Percentiles rank a stretch among this genome's conserved stretches.
These are phyloP conservation scores for Caloenas nicobarica DNA, from an alignment of 2,113 vertebrate genomes.

Conservation along the genomic window DNA sequence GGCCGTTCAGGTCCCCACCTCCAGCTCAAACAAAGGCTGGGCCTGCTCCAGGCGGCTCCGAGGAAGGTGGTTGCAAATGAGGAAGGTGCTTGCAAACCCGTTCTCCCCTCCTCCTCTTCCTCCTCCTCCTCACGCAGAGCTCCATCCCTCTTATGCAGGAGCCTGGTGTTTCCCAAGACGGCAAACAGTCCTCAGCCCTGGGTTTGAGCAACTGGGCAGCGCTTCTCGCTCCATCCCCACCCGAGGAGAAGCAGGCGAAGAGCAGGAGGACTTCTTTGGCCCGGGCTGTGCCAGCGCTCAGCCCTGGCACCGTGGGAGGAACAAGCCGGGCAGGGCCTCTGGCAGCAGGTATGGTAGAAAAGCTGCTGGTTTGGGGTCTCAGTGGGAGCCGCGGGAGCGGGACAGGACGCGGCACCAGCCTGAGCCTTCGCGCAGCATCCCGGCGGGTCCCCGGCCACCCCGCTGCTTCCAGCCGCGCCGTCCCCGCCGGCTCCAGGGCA, in stretches of 20 bases:
- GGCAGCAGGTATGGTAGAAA: neutral
- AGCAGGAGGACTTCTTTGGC: neutral
- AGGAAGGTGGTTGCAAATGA: too few species aligned
- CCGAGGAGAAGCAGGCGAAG: neutral
- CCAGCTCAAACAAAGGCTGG: conserved; percentile 18
- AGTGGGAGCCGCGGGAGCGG: accelerated
- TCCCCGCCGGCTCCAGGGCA: neutral
- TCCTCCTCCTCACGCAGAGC: too few species aligned
- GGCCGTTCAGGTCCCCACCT: neutral
- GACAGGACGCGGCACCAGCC: neutral
- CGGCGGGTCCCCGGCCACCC: neutral
- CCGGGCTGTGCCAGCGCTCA: neutral
- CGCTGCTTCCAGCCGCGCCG: accelerated
- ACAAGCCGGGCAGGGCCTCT: too few species aligned
- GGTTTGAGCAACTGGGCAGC: neutral
- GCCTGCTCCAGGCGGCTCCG: neutral
- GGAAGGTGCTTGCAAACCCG: neutral
- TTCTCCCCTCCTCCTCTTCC: neutral
- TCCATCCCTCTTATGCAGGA: neutral
- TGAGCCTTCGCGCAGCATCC: neutral
- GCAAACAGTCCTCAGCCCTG: neutral
- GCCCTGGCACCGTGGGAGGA: neutral
- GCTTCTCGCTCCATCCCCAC: neutral
- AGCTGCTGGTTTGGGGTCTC: neutral
- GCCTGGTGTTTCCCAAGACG: neutral